Conservation (phyloP, 2,113 vertebrate species). For the Ginglymostoma cirratum region DNA sequence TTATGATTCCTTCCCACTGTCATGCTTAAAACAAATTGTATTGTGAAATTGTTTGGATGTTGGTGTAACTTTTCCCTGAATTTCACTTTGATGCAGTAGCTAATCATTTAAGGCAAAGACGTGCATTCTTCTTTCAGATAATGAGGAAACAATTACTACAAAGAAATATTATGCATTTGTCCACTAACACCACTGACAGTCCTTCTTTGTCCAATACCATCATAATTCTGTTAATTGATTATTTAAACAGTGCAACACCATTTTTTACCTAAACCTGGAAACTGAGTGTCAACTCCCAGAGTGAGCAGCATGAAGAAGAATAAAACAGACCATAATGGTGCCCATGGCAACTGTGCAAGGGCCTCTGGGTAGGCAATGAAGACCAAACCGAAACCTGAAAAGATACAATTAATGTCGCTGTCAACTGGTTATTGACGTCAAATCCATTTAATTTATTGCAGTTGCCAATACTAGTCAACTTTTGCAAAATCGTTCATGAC, state of each 20-base stretch:
- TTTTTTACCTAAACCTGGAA: constrained; percentile 78
- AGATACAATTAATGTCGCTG: not conserved
- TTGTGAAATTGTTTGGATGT: not conserved
- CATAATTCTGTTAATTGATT: not conserved
- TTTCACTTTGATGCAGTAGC: not conserved
- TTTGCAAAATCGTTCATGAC: not conserved
- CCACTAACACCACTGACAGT: not conserved
- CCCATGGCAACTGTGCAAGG: constrained; percentile 73
- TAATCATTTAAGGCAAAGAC: not conserved
- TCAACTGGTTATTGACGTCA: too few relatives aligned
- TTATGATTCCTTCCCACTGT: too few relatives aligned
- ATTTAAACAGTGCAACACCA: not conserved
- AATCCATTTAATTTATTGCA: too few relatives aligned
- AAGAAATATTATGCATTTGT: not conserved
- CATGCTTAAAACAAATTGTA: too few relatives aligned
- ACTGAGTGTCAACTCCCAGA: constrained; percentile 86
- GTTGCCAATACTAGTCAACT: too few relatives aligned
- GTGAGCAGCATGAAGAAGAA: constrained; percentile 95
- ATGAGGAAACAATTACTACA: not conserved
- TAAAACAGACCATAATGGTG: constrained; percentile 73
- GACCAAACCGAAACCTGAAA: constrained; percentile 79
- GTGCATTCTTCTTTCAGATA: not conserved
- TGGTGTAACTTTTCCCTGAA: not conserved
- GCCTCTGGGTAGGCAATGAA: constrained; percentile 90
- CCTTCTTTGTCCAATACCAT: not conserved